phyloP scores from a whole-genome alignment of 2,888 invertebrate genomes.

The Tethea ocularis region DNA sequence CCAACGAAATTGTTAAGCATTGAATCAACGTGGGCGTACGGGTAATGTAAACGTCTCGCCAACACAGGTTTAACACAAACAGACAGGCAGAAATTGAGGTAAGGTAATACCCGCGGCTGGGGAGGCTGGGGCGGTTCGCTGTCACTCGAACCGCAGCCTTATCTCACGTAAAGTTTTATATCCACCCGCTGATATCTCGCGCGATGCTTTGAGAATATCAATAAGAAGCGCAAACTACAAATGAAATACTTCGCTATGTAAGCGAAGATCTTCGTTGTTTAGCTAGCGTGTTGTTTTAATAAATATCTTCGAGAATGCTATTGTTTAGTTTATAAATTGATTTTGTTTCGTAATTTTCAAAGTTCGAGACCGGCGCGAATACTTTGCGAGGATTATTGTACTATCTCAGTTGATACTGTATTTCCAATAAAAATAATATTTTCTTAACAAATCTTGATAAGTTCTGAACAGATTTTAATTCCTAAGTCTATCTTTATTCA shows the following conservation, averaged over 20 bases:
- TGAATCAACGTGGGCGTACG: conserved; percentile 3
- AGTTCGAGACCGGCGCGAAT: neutral
- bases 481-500: neutral
- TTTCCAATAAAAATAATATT: neutral
- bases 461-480: neutral
- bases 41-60: conserved; percentile 8
- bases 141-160: conserved; percentile 22
- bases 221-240: conserved; percentile 64
- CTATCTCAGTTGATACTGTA: neutral
- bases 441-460: neutral
- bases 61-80: conserved; percentile 8
- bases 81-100: conserved; percentile 4
- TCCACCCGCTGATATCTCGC: conserved; percentile 64
- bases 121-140: conserved; percentile 10
- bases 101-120: neutral
- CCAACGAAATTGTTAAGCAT: conserved; percentile 8
- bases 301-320: conserved; percentile 35
- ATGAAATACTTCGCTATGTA: conserved; percentile 58
- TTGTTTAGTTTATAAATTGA: conserved; percentile 36
- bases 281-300: conserved; percentile 48
- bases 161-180: conserved; percentile 62
- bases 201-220: conserved; percentile 66
- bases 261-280: conserved; percentile 51
- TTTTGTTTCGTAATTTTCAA: conserved; percentile 29
- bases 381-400: neutral